phyloP scores from a whole-genome alignment of 2,113 vertebrate species.

The Chamaea fasciata region DNA sequence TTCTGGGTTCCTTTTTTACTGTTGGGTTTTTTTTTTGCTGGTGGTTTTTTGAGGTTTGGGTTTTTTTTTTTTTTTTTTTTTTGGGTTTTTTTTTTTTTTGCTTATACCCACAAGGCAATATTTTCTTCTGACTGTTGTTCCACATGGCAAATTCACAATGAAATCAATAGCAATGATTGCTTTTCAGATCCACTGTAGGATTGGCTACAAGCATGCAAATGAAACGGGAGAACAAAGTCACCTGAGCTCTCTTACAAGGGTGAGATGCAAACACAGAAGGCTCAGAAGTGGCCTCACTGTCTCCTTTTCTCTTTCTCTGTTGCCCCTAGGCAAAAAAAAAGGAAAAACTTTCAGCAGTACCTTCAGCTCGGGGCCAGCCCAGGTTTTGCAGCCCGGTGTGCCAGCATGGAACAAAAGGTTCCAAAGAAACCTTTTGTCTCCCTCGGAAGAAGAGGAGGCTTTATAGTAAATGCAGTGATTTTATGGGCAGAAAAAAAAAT shows the following conservation, averaged over 20 bases:
- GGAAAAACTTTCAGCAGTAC: neutral
- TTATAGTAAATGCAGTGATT: neutral
- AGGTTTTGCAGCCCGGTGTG: neutral
- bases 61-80: neutral
- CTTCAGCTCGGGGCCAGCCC: neutral
- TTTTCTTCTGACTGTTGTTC: neutral
- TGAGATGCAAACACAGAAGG: neutral
- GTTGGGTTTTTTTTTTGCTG: neutral
- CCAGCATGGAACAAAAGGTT: neutral
- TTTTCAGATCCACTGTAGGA: neutral
- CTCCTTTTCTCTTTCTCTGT: neutral
- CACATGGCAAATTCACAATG: conserved; percentile 10
- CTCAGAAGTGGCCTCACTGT: neutral
- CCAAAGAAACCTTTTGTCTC: neutral
- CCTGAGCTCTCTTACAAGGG: neutral
- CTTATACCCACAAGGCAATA: neutral
- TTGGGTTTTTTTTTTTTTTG: neutral
- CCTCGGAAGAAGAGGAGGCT: neutral
- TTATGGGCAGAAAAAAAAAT: neutral
- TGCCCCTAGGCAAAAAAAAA: neutral
- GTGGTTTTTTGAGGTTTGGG: neutral
- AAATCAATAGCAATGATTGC: conserved; percentile 35
- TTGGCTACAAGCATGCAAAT: conserved; percentile 14
- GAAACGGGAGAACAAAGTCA: conserved; percentile 5
- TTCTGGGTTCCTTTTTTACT: neutral